These are phyloP conservation scores for Drosophila imparisetae DNA, from an alignment of 2,888 invertebrate genomes.

Conservation along the genomic window DNA sequence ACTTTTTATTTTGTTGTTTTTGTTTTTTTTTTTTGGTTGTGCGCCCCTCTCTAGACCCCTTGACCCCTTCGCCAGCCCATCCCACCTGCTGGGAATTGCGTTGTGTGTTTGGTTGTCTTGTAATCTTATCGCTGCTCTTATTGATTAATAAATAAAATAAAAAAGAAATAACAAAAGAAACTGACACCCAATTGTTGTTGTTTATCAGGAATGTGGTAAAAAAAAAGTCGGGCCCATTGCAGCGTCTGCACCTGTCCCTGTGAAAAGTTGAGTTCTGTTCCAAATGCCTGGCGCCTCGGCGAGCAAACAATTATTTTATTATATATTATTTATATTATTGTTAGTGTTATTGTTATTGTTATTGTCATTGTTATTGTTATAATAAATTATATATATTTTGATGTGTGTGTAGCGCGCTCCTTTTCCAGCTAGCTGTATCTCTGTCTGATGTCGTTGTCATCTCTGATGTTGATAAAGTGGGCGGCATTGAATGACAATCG, in stretches of 20 bases:
- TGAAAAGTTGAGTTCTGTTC: conserved; percentile 8
- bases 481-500: conserved; percentile 62
- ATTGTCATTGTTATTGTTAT: conserved; percentile 38
- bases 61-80: conserved; percentile 4
- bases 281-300: conserved; percentile 56
- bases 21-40: background rate
- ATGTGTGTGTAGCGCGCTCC: conserved; percentile 36
- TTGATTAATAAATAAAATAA: conserved; percentile 64
- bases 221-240: conserved; percentile 16
- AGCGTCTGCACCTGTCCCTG: conserved; percentile 20
- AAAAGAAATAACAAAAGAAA: conserved; percentile 44
- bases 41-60: conserved; percentile 4
- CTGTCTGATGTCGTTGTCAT: conserved; percentile 42
- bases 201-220: conserved; percentile 36
- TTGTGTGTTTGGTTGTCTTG: conserved; percentile 33
- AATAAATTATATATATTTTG: conserved; percentile 39
- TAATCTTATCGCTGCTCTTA: conserved; percentile 70
- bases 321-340: conserved; percentile 20
- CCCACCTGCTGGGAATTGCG: conserved; percentile 19
- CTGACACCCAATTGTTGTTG: conserved; percentile 37
- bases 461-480: conserved; percentile 59
- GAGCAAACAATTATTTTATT: conserved; percentile 56
- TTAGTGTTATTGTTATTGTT: conserved; percentile 28
- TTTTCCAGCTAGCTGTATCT: conserved; percentile 26
- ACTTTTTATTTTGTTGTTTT: background rate